Evolutionary conservation across 2,888 invertebrate species (phyloP).

Genomic region (Platycnemis pennipes): DNA sequence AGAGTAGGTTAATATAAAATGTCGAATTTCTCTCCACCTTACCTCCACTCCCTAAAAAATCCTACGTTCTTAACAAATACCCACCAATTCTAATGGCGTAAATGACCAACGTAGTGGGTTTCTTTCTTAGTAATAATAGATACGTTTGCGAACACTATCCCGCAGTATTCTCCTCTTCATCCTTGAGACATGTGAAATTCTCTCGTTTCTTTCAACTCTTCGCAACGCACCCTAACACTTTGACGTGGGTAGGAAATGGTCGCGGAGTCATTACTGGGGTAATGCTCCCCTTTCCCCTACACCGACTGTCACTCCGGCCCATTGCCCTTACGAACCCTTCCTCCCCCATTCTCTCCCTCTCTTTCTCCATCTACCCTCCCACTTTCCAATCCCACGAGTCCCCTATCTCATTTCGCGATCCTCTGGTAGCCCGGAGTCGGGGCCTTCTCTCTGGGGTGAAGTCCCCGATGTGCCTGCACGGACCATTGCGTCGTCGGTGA

Average conservation of each 20-base stretch:
- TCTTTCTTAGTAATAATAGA: too few relatives aligned
- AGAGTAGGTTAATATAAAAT: too few relatives aligned
- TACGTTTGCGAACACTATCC: too few relatives aligned
- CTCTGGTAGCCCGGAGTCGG: not conserved
- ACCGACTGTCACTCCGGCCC: slow-evolving; percentile 70
- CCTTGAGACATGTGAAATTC: not conserved
- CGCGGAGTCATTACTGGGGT: slow-evolving; percentile 68
- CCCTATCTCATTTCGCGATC: slow-evolving; percentile 63
- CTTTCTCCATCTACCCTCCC: slow-evolving; percentile 69
- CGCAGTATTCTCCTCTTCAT: too few relatives aligned
- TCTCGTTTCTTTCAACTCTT: slow-evolving; percentile 23
- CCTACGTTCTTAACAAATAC: too few relatives aligned
- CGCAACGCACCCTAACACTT: not conserved
- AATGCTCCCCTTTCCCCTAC: slow-evolving; percentile 69
- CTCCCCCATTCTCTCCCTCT: slow-evolving; percentile 56
- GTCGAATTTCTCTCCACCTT: too few relatives aligned
- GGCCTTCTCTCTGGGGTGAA: not conserved
- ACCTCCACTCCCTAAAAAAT: too few relatives aligned
- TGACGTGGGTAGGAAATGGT: slow-evolving; percentile 33
- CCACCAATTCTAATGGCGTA: too few relatives aligned
- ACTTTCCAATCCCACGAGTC: slow-evolving; percentile 59
- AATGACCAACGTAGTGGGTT: too few relatives aligned
- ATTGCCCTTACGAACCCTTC: not conserved
- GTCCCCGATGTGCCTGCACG: slow-evolving; percentile 58
- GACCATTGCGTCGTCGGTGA: slow-evolving; percentile 75